A percentile compares a stretch with the other conserved stretches of the same genome.
Conservation (phyloP, 2,113 vertebrate species). For the Mugil cephalus region DNA sequence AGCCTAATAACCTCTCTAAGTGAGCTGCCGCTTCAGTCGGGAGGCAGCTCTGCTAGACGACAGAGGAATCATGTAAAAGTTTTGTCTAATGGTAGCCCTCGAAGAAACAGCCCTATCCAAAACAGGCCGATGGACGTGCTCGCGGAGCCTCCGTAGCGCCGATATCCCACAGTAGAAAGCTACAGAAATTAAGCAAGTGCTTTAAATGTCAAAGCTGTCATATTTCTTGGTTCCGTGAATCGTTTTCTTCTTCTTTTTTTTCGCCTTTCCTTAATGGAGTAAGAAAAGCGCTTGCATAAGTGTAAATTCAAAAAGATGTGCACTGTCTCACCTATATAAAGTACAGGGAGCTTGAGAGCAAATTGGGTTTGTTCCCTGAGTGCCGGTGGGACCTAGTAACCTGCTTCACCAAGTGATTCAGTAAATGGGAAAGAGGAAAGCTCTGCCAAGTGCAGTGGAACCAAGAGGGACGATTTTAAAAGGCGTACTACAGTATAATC, state of each 20-base stretch:
- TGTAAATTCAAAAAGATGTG: conserved; percentile 44
- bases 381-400: conserved; percentile 57
- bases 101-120: not conserved
- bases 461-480: conserved; percentile 44
- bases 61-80: not conserved
- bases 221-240: conserved; percentile 1
- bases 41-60: not conserved
- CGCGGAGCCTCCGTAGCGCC: not conserved
- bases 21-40: not conserved
- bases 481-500: conserved; percentile 48
- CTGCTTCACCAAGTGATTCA: conserved; percentile 60
- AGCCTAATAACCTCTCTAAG: not conserved
- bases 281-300: not conserved
- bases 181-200: not conserved
- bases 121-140: conserved; percentile 4
- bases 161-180: not conserved
- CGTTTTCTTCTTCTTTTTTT: not conserved
- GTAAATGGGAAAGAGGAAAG: conserved; percentile 65
- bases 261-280: not conserved
- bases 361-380: conserved; percentile 58
- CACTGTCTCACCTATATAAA: conserved; percentile 38
- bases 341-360: conserved; percentile 35
- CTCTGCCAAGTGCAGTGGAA: conserved; percentile 63
- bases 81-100: not conserved
- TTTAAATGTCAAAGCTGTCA: conserved; percentile 7